phyloP scores from a whole-genome alignment of 2,888 invertebrate genomes.

The Cylindroiulus punctatus region DNA sequence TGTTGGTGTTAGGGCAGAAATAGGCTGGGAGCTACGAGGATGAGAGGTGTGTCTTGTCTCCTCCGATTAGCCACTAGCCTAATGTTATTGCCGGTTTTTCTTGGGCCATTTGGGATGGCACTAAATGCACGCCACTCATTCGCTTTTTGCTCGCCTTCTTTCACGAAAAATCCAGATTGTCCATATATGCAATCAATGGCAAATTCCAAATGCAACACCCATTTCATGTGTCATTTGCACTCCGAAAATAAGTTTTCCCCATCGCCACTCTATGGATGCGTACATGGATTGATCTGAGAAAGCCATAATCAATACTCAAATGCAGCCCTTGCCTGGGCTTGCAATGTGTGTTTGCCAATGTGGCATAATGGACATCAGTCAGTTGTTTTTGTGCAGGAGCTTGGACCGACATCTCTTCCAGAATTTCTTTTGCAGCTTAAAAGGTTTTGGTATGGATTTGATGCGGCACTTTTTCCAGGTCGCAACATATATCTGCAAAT shows the following conservation, averaged over 20 bases:
- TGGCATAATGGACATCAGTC: constrained; percentile 34
- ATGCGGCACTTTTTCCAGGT: background rate
- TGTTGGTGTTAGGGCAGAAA: constrained; percentile 35
- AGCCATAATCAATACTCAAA: constrained; percentile 33
- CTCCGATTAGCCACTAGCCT: constrained; percentile 34
- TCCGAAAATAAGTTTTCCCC: constrained; percentile 34
- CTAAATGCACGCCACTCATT: constrained; percentile 42
- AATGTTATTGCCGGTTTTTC: constrained; percentile 23
- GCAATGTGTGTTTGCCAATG: background rate
- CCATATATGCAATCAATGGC: constrained; percentile 38
- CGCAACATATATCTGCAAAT: background rate
- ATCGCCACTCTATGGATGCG: constrained; percentile 5
- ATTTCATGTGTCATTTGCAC: constrained; percentile 38
- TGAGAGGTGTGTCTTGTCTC: constrained; percentile 36
- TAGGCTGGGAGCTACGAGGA: background rate
- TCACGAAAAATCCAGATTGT: background rate
- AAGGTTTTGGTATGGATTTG: constrained; percentile 23
- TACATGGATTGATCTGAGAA: constrained; percentile 14
- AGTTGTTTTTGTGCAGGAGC: constrained; percentile 8
- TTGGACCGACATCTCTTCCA: constrained; percentile 14
- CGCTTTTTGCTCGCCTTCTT: background rate
- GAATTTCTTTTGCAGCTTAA: background rate
- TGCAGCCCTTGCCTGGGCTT: background rate
- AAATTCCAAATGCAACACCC: constrained; percentile 37
- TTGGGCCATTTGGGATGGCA: constrained; percentile 29